A percentile compares a stretch with the other conserved stretches of the same genome.
Conservation (phyloP, 1,140 invertebrate genomes). For the Cecropterus lyciades region DNA sequence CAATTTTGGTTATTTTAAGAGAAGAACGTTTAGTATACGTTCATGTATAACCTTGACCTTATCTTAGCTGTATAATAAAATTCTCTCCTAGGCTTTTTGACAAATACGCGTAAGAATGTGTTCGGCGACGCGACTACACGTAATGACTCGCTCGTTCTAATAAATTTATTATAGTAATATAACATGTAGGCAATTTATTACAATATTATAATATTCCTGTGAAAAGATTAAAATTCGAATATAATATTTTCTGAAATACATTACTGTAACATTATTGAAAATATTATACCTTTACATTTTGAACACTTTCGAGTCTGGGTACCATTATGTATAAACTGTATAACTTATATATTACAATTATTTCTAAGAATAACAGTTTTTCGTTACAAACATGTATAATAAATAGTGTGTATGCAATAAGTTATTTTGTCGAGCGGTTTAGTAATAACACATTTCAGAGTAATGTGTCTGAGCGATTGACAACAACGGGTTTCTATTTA, state of each 20-base stretch:
- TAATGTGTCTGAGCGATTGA: slow-evolving; percentile 1
- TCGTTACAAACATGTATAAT: not conserved
- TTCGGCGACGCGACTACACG: not conserved
- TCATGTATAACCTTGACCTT: slow-evolving; percentile 19
- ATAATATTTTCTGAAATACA: no score
- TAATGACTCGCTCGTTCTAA: not conserved
- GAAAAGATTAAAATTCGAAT: no score
- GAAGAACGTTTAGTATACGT: slow-evolving; percentile 20
- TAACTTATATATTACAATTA: no score
- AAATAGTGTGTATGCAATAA: not conserved
- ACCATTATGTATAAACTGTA: no score
- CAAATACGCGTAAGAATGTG: slow-evolving; percentile 5
- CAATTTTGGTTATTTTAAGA: slow-evolving; percentile 10
- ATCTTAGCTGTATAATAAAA: not conserved
- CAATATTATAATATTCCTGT: no score
- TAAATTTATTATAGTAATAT: not conserved
- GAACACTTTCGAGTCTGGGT: no score
- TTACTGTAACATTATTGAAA: no score
- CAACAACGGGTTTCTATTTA: slow-evolving; percentile 8
- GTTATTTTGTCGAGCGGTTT: slow-evolving; percentile 4
- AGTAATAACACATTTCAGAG: not conserved
- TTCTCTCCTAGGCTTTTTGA: not conserved
- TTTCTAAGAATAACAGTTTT: no score
- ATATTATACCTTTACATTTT: no score
- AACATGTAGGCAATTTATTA: no score